These are phyloP conservation scores for Nansenia antarctica DNA, from an alignment of 2,113 vertebrate genomes.

Conservation along the genomic window DNA sequence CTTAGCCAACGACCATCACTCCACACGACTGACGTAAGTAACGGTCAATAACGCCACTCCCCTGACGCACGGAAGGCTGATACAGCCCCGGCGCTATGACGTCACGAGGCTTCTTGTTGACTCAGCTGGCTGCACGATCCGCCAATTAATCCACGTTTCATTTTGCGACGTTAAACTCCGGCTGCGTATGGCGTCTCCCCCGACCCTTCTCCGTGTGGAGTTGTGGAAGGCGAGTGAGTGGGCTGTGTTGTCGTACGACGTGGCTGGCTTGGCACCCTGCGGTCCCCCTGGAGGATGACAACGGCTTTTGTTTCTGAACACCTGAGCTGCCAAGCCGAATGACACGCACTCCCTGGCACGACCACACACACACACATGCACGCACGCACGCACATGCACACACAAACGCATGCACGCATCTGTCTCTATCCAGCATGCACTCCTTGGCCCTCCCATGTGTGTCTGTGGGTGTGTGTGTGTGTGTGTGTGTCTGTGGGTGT, in stretches of 20 bases:
- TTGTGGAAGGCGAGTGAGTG: too few species aligned
- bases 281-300: not conserved
- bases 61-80: too few species aligned
- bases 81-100: too few species aligned
- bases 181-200: not conserved
- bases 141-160: constrained; percentile 40
- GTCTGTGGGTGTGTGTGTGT: too few species aligned
- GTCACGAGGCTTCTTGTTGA: not conserved
- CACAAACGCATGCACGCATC: not conserved
- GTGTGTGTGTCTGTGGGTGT: too few species aligned
- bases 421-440: too few species aligned
- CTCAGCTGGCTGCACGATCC: not conserved
- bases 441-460: too few species aligned
- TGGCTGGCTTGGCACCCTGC: not conserved
- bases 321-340: not conserved
- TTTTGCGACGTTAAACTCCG: constrained; percentile 16
- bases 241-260: not conserved
- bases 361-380: not conserved
- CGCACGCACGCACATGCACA: not conserved
- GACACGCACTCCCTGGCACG: not conserved
- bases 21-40: too few species aligned
- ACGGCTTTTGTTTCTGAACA: not conserved
- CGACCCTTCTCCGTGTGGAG: not conserved
- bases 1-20: too few species aligned
- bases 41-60: too few species aligned